A percentile compares a stretch with the other conserved stretches of the same genome.
phyloP scores from a whole-genome alignment of 1,140 invertebrate genomes.

The Drosophila bifasciata region DNA sequence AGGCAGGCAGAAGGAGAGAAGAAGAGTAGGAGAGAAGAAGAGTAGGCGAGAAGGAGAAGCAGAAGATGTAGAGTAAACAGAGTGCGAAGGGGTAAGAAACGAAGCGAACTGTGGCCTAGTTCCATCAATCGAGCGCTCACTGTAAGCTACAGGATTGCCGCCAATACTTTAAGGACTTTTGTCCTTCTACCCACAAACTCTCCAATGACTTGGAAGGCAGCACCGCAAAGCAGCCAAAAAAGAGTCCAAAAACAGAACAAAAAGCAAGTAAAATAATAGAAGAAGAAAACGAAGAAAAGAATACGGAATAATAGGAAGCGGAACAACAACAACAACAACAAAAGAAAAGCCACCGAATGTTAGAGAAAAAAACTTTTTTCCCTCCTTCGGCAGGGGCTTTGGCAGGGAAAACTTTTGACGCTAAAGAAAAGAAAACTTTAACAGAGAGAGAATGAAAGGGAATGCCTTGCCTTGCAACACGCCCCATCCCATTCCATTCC shows the following conservation, averaged over 20 bases:
- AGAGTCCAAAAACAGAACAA: slow-evolving; percentile 1
- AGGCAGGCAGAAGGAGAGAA: no score
- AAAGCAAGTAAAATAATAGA: slow-evolving; percentile 18
- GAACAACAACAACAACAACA: slow-evolving; percentile 1
- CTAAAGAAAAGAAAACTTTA: slow-evolving; percentile 32
- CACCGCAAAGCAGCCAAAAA: slow-evolving; percentile 18
- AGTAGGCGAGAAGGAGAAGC: no score
- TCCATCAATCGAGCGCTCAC: no score
- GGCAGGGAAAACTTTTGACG: slow-evolving; percentile 29
- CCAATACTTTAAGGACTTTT: neutral
- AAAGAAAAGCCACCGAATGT: slow-evolving; percentile 36
- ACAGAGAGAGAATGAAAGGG: slow-evolving; percentile 32
- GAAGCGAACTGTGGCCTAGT: no score
- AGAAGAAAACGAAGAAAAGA: slow-evolving; percentile 1
- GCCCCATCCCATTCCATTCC: no score
- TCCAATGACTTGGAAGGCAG: slow-evolving; percentile 18
- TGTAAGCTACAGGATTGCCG: slow-evolving; percentile 26
- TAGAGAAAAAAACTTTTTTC: slow-evolving; percentile 41
- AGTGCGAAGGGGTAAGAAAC: neutral
- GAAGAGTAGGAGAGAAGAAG: neutral
- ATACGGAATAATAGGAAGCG: slow-evolving; percentile 2
- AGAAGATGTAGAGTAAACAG: no score
- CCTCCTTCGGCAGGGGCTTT: slow-evolving; percentile 19
- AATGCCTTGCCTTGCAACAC: neutral
- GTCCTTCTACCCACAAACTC: slow-evolving; percentile 5